Evolutionary conservation across 1,140 invertebrate species (phyloP).

Genomic region (Drosophila leontia): DNA sequence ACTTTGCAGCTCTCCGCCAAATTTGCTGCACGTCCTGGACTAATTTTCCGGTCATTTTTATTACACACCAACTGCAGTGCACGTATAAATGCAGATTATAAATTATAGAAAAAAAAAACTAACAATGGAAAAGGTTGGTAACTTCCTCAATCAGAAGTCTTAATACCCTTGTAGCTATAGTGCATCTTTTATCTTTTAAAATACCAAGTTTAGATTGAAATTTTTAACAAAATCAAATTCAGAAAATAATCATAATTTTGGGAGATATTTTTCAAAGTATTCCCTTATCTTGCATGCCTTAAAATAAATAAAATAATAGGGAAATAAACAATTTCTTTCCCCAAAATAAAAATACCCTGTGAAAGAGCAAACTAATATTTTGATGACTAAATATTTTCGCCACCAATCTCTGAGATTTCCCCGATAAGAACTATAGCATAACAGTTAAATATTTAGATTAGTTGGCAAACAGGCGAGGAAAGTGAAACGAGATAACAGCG

Average conservation of each 20-base stretch:
- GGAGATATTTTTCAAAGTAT: not conserved
- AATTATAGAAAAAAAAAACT: conserved; percentile 7
- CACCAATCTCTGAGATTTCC: conserved; percentile 10
- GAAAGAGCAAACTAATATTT: not conserved
- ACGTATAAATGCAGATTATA: not conserved
- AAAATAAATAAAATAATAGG: not conserved
- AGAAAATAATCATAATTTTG: not conserved
- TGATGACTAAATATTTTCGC: conserved; percentile 28
- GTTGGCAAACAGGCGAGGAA: conserved; percentile 37
- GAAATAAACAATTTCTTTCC: rapidly evolving
- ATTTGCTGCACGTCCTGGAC: conserved; percentile 22
- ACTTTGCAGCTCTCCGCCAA: conserved; percentile 35
- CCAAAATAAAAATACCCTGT: not conserved
- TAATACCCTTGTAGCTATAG: not conserved
- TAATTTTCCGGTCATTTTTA: not conserved
- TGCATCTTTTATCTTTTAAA: not conserved
- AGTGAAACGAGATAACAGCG: conserved; percentile 45
- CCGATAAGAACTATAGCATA: conserved; percentile 45
- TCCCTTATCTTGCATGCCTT: not conserved
- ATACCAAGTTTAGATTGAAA: too few species aligned
- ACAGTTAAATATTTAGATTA: conserved; percentile 57
- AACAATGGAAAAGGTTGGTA: too few species aligned
- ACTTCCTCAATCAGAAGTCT: not conserved
- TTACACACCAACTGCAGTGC: conserved; percentile 8
- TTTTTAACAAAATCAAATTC: not conserved